Conservation (phyloP, 2,113 vertebrate species). For the Onychorhynchus coronatus region DNA sequence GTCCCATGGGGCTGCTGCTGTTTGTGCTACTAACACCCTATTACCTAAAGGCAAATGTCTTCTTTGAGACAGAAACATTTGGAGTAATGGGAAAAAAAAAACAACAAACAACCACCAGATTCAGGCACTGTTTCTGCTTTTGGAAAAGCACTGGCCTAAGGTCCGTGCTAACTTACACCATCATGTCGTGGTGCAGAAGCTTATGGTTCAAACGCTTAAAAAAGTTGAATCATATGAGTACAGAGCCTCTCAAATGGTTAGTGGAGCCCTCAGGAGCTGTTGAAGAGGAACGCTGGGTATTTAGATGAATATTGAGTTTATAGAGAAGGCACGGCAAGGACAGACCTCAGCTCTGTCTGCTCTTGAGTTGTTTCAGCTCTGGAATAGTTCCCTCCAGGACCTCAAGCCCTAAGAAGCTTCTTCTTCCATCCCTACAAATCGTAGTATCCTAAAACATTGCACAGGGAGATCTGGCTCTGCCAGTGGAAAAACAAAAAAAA, state of each 20-base stretch:
- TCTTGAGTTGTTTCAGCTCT: neutral
- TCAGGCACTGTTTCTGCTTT: neutral
- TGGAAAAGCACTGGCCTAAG: neutral
- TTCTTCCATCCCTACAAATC: neutral
- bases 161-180: neutral
- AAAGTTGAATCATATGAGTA: neutral
- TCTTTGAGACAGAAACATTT: neutral
- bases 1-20: accelerated
- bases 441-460: neutral
- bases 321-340: neutral
- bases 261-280: neutral
- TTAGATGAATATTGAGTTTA: neutral
- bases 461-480: neutral
- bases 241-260: neutral
- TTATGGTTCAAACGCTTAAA: neutral
- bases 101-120: neutral
- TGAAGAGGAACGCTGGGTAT: neutral
- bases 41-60: neutral
- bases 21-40: accelerated
- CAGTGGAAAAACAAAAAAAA: neutral
- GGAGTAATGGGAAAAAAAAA: neutral
- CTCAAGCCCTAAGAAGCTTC: neutral
- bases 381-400: neutral
- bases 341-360: neutral
- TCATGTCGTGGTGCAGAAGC: accelerated